Conservation (phyloP, 2,113 vertebrate species). For the Holacanthus passer region DNA sequence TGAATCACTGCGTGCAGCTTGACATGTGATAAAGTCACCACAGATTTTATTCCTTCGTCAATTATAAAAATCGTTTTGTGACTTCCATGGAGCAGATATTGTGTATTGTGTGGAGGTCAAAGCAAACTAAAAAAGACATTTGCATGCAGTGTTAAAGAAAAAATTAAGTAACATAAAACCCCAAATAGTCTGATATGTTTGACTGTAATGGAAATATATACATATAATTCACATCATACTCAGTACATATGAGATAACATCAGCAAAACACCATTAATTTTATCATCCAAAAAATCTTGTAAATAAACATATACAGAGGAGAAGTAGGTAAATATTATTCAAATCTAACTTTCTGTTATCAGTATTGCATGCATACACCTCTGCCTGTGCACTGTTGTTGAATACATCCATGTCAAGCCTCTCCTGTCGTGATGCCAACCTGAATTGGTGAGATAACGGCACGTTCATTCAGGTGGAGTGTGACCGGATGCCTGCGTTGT, state of each 20-base stretch:
- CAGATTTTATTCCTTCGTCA: background rate
- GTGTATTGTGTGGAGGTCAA: too few species aligned
- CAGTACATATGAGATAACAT: background rate
- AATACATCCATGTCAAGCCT: background rate
- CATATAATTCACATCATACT: background rate
- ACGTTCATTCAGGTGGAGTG: conserved; percentile 36
- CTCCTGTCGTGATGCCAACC: background rate
- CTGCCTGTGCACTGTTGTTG: background rate
- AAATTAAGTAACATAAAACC: background rate
- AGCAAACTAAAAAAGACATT: background rate
- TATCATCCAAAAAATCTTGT: background rate
- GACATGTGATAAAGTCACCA: background rate
- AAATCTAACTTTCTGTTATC: background rate
- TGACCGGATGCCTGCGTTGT: conserved; percentile 19
- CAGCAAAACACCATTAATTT: background rate
- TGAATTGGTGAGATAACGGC: conserved; percentile 15
- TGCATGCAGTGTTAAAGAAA: background rate
- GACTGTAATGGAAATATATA: background rate
- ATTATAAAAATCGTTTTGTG: background rate
- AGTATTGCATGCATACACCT: background rate
- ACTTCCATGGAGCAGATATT: background rate
- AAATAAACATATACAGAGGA: background rate
- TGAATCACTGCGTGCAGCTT: background rate
- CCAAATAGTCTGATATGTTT: background rate
- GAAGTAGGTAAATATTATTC: background rate